Evolutionary conservation across 2,113 vertebrate species (phyloP), one percentile per base, ranked within the genome.

Genomic region (Poeciliopsis turrubarensis): DNA sequence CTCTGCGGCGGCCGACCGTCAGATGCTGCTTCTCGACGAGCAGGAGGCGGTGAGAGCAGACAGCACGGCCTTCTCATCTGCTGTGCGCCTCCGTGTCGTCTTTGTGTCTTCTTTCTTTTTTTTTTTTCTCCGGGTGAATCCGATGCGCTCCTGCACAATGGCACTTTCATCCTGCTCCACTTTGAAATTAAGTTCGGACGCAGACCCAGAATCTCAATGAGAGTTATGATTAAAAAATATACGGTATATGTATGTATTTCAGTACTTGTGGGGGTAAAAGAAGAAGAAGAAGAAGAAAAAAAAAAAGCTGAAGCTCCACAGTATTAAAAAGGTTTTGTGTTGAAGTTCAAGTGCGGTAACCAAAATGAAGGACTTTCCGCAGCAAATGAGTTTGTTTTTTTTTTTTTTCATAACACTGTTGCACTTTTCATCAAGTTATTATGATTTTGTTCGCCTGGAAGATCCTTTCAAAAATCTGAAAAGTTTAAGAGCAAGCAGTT

Each of bases 11-110:
- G 88, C 89, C 0, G 94, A 95, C 88, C 84, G 86, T 81, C 92
- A 95, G 80, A 92, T 94, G 91, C 85, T 94, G 78, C 91, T 95
- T 63, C 90, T 93, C 87, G 92, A 93, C 31, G 93, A 93, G 70
- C 91, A 94, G 79, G 92, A 94, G 94, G 92, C 93, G 92, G 89
- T 89, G 74, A 89, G 87, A 85, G 61, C 74, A 65, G 60, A 79
- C 70, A 32, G 27, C 57, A 41, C 65, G 19, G 3, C 71, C 71
- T 57, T 80, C 70, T 39, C 81, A 80, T 86, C 73, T 88, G 82
- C 77, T 73, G 57, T 32, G 54, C 89, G 63, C 85, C 25, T 73
- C 81, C 81, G 65, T 85, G 51, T 83, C 68, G 1, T 72, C 73
- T 51, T 77, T 61, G 27, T 68, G 37, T 72, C 15, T 51, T 27